A percentile compares a stretch with the other conserved stretches of the same genome.
Conservation (phyloP, 2,113 vertebrate species). For the Meleagris gallopavo region DNA sequence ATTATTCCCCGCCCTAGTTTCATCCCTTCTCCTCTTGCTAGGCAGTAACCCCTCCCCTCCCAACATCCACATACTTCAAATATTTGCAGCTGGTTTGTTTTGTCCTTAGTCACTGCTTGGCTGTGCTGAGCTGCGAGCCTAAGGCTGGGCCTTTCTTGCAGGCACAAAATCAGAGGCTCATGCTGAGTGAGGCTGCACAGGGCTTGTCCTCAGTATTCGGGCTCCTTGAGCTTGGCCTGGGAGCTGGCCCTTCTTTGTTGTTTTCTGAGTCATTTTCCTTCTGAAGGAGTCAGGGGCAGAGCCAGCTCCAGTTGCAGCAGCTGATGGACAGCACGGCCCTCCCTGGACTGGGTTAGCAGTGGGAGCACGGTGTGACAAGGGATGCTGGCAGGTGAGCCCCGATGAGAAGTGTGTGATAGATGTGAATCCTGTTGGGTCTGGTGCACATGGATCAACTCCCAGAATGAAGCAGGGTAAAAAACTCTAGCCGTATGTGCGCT, state of each 20-base stretch:
- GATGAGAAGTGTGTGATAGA: accelerated
- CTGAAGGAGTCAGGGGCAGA: neutral
- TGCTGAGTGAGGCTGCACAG: accelerated
- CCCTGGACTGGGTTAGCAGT: neutral
- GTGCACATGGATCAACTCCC: neutral
- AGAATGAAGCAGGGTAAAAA: neutral
- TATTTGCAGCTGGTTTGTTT: slow-evolving; percentile 67
- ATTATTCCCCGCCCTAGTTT: slow-evolving; percentile 55
- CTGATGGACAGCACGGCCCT: neutral
- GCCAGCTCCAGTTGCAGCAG: neutral
- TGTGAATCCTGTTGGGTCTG: accelerated
- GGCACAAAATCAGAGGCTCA: neutral
- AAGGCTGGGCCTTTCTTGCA: neutral
- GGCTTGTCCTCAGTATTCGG: neutral
- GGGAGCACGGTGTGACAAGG: neutral
- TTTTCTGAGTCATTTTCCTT: neutral
- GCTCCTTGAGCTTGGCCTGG: neutral
- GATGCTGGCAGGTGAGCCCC: slow-evolving; percentile 42
- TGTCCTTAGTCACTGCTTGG: slow-evolving; percentile 47
- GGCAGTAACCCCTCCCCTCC: slow-evolving; percentile 51
- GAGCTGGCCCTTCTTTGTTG: neutral
- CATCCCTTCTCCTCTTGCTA: neutral
- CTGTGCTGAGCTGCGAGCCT: neutral
- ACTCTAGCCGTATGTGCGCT: neutral
- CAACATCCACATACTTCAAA: slow-evolving; percentile 36